Base-by-base conservation (phyloP, 2,888 invertebrate species). In the Luperina nickerlii region DNA sequence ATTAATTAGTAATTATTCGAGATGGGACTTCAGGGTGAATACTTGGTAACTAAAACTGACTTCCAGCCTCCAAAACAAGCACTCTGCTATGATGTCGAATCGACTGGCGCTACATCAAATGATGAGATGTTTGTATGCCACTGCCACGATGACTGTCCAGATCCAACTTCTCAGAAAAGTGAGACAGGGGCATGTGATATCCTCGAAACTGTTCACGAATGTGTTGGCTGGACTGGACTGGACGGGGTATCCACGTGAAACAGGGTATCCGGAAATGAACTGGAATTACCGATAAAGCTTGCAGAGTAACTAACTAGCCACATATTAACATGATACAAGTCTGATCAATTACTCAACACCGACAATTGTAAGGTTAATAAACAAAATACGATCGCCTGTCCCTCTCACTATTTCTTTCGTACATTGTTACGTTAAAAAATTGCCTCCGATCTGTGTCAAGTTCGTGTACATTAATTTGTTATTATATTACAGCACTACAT, bases 391-490 rank as follows among this genome's bases (percentile, higher is more conserved):
- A 76, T 66, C 83, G 51, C 8, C 48, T 38, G 71, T 60, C 79
- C 81, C 81, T 81, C 86, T 82, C 68, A 71, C 82, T 45, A 71
- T 79, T 76, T 88, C 73, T 84, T 78, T 62, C 74, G 75, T 42
- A 83, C 78, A 85, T 80, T 78, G 80, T 82, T 80, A 78, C 71
- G 68, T 76, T 76, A 67, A 87, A 81, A 81, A 75, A 85, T 80
- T 78, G 32, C 76, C 78, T 71, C 51, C 27, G 63, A 92, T 87
- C 79, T 89, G 86, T 92, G 93, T 93, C 93, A 93, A 92, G 93
- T 91, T 91, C 91, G 84, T 75, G 74, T 79, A 74, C 68, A 69
- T 75, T 67, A 79, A 71, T 80, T 82, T 86, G 69, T 75, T 80
- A 75, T 81, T 76, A 78, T 63, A 69, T 85, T 79, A 78, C 75